Base-by-base conservation (phyloP, 2,888 invertebrate species). In the Agriopis aurantiaria region DNA sequence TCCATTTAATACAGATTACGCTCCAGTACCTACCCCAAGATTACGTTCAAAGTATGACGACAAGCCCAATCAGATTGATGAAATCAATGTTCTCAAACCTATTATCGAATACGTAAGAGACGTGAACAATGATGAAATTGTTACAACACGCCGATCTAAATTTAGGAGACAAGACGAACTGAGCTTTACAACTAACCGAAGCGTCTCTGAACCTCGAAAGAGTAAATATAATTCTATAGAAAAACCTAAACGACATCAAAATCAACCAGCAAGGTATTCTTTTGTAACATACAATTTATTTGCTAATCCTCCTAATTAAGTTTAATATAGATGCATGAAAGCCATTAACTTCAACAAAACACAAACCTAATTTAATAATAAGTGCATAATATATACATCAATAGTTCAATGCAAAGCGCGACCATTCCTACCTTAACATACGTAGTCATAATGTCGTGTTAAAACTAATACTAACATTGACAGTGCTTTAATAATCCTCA, bases 191-290 rank as follows among this genome's bases (percentile, higher is more conserved):
- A 72, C 82, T 64, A 88, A 72, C 74, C 82, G 92, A 72, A 92
- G 92, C 80, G 83, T 88, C 69, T 92, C 92, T 1, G 92, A 90
- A 75, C 91, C 92, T 60, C 88, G 90, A 23, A 91, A 89, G 72
- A 77, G 82, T 55, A 82, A 76, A 77, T 69, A 75, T 17, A 80
- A 75, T 65, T 73, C 78, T 60, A 56, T 71, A 49, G 82, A 81
- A 68, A 84, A 78, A 70, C 71, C 77, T 46, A 69, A 75, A 65
- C 75, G 73, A 65, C 72, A 69, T 33, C 70, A 74, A 49, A 77
- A 79, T 51, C 77, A 79, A 66, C 69, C 72, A 12, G 23, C 71
- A 73, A 78, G 84, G 85, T 85, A 81, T 49, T 77, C 51, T 41
- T 57, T 60, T 17, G 56, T 61, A 33, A 60, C 60, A 10, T 56